Evolutionary conservation across 2,888 invertebrate genomes (phyloP).

Genomic region (Philereme vetulata): DNA sequence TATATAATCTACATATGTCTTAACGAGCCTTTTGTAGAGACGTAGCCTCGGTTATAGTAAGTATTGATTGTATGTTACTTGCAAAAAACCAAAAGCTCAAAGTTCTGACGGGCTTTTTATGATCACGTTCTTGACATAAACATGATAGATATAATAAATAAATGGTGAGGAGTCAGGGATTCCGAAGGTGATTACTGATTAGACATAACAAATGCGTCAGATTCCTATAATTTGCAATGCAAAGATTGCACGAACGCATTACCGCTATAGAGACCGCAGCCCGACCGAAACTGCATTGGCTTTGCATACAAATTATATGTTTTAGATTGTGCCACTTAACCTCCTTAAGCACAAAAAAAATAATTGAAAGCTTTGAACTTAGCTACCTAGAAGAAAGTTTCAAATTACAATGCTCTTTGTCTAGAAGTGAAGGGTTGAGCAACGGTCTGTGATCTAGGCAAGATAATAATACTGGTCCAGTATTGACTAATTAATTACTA

Average conservation of each 20-base stretch:
- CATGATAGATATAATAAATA: too few species aligned
- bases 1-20: too few species aligned
- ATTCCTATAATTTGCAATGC: constrained; percentile 12
- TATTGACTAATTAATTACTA: constrained; percentile 42
- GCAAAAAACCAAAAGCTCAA: background rate
- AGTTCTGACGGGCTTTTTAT: background rate
- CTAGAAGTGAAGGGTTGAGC: background rate
- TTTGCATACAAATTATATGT: constrained; percentile 30
- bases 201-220: background rate
- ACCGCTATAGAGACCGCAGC: constrained; percentile 48
- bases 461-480: constrained; percentile 39
- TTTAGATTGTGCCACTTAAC: constrained; percentile 21
- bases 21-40: constrained; percentile 13
- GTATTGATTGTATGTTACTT: constrained; percentile 5
- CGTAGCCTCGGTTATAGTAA: constrained; percentile 6
- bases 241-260: constrained; percentile 19
- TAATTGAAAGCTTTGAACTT: too few species aligned
- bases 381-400: background rate
- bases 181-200: too few species aligned
- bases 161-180: too few species aligned
- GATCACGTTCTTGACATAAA: too few species aligned
- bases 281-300: constrained; percentile 25
- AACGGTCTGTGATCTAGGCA: constrained; percentile 46
- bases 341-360: background rate
- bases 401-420: background rate